Base-by-base conservation (phyloP, 2,113 vertebrate species). In the Indicator indicator region DNA sequence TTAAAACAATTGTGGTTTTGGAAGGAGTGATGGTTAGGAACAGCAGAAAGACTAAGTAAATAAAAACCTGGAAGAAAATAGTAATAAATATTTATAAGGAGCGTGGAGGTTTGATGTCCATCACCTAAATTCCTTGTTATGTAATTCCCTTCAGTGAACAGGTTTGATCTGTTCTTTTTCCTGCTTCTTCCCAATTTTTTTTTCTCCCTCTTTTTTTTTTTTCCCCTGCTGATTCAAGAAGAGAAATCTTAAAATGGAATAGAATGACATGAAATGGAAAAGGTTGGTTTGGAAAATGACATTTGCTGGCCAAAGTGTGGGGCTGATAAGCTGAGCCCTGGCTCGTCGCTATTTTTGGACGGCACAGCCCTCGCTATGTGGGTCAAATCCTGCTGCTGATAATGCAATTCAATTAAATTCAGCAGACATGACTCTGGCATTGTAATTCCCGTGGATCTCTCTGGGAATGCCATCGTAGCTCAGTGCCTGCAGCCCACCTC, bases 21-120 rank as follows among this genome's bases (percentile, higher is more conserved):
- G 88, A 90, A 70, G n/a, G 84, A 74, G n/a, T 11, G 60, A n/a
- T 36, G 58, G 24, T 73, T 62, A 79, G 78, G 59, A 87, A 70
- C 32, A 86, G 23, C 52, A 38, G 26, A 83, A 91, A 71, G 40
- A 59, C 65, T 44, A 17, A 84, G 54, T 88, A 89, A 95, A 93
- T 83, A 93, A 80, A 86, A 91, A 56, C 58, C n/a, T 3, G 6
- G 85, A 76, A 50, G 68, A 56, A 79, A 93, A 64, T 11, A 44
- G 58, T 83, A 80, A 87, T 89, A 91, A 95, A 93, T 94, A 94
- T 94, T 95, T 79, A 91, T 83, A 74, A 79, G 75, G 44, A 72
- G n/a, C 3, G 7, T 8, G 44, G n/a, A 7, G 6, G 32, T 58
- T 65, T 77, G 28, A 78, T 33, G 75, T 71, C 64, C 64, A 17